Evolutionary conservation across 2,113 vertebrate genomes (phyloP), one percentile per base, ranked within the genome.

Genomic region (Scomber colias): DNA sequence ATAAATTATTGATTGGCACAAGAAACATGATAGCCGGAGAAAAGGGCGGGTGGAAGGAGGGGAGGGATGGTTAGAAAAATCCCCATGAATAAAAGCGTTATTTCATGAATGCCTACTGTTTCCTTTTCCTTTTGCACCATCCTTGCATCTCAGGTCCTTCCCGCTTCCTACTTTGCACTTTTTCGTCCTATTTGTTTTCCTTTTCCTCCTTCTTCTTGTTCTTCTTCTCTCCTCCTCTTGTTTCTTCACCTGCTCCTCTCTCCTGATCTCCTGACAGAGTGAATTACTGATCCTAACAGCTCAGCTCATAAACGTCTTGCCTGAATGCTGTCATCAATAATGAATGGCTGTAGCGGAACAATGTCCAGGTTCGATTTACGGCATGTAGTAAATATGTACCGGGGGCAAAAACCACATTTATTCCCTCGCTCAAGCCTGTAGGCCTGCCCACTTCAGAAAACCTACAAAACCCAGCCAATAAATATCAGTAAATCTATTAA

Each of bases 1-100:
- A 86, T 91, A 87, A 90, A 92, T 90, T 92, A 94, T 92, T 92
- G 93, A 93, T 92, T 84, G 89, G 82, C 89, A 87, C 62, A 65
- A 74, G 90, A 89, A 92, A 92, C 85, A 86, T 86, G 90, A 92
- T 93, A 88, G 84, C 75, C 59, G 60, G 54, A 73, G 82, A 84
- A 82, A 68, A 75, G 68, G 65, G 70, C 53, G 72, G 54, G 70
- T 48, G 68, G 49, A 82, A 51, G 30, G 59, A 7, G 60, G 2
- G 19, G 63, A 67, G 63, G 54, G 56, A 50, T 9, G 53, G 59
- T 50, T 27, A 45, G 50, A 72, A 56, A 60, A 57, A 65, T 80
- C 11, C 70, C 54, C 30, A 55, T 72, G 71, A 82, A 84, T 80
- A 81, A 82, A 77, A 81, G 65, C 87, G 71, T 74, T 76, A 48